Base-by-base conservation (phyloP, 1,140 invertebrate species). In the Drosophila cardini region DNA sequence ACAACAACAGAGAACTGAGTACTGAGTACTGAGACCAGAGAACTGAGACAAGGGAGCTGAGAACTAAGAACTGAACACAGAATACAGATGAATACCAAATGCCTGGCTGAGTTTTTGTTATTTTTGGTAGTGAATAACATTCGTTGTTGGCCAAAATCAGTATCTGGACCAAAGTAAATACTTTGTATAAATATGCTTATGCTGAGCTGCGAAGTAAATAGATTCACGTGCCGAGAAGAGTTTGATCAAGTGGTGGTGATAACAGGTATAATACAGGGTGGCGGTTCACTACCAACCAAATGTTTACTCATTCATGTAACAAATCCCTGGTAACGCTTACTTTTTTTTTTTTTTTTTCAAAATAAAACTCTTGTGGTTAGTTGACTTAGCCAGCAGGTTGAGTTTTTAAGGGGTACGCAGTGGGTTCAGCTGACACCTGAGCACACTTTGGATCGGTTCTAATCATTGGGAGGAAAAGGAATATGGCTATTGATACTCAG, bases 341-440 rank as follows among this genome's bases (percentile, higher is more conserved):
- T 48, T 16, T 72, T 43, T 48, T 1, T 45, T 65, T 52, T 30
- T 48, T 16, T 72, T 43, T 48, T 1, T 26, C 4, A 26, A 3
- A 26, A 26, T 26, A 52, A 61, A 18, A 46, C 40, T 61, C 46
- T 71, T 78, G 82, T 68, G 78, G 78, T 72, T 78, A 76, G 40
- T 71, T 73, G 26, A 13, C 38, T 45, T 34, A 9, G 50, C 21
- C 34, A 45, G 11, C 30, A 34, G n/a, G 9, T 10, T 2, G 36
- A 40, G n/a, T 40, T 13, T 40, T 40, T 40, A 55, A 38, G 16
- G 13, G 11, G 16, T 34, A 38, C 15, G 36, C 26, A 34, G 62
- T 87, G 70, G 83, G 69, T 75, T 73, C 84, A 87, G 84, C 80
- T 87, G 84, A 80, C 84, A 87, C 80, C 84, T 87, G 84, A 80